Percentiles rank a stretch among this genome's conserved stretches.
These are phyloP conservation scores for Sylvietta virens DNA, from an alignment of 2,113 vertebrate genomes.

Conservation along the genomic window DNA sequence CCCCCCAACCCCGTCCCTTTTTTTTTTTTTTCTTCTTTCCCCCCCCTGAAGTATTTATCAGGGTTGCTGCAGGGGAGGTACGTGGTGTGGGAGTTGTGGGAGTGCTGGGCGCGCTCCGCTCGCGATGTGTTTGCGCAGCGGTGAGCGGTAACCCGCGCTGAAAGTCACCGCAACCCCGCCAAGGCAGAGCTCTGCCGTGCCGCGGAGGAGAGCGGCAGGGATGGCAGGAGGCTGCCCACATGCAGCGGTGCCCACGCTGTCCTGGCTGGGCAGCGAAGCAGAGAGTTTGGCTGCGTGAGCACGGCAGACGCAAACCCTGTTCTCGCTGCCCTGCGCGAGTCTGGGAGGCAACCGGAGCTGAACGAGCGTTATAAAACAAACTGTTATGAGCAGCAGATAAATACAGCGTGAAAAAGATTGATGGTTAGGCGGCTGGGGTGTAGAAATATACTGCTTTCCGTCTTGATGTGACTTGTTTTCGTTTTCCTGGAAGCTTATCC, in stretches of 20 bases:
- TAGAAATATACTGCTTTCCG: not conserved
- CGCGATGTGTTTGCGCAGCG: not conserved
- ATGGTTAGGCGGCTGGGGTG: not conserved
- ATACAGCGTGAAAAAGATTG: not conserved
- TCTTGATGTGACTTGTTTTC: not conserved
- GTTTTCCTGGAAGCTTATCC: not conserved
- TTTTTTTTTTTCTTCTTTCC: no score
- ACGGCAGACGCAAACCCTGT: rapidly evolving
- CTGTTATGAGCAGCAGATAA: constrained; percentile 15
- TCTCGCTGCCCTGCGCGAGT: not conserved
- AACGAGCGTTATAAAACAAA: not conserved
- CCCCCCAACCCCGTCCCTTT: not conserved
- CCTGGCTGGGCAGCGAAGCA: not conserved
- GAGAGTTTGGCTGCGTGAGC: rapidly evolving
- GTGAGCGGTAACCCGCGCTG: not conserved
- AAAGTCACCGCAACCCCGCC: not conserved
- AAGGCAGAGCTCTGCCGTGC: not conserved
- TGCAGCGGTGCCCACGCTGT: rapidly evolving
- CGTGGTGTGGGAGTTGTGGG: constrained; percentile 45
- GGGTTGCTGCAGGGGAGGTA: constrained; percentile 54
- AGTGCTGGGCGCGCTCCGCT: not conserved
- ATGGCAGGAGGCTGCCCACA: not conserved
- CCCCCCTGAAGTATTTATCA: not conserved
- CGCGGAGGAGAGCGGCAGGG: not conserved
- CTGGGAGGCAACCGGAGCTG: not conserved